These are phyloP conservation scores for Macrosoma leucophasiata DNA, from an alignment of 2,888 invertebrate genomes.

Conservation along the genomic window DNA sequence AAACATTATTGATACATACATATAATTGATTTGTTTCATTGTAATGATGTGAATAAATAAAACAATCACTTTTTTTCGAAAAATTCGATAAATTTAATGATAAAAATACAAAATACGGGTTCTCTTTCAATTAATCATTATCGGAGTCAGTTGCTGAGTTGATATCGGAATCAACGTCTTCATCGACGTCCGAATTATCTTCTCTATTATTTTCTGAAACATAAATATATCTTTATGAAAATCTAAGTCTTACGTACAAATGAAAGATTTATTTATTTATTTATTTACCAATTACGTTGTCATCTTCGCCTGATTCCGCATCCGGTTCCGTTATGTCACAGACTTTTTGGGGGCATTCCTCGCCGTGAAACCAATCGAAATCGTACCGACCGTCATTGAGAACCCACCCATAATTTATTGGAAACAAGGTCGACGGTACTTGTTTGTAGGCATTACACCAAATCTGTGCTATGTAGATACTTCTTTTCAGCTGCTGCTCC, in stretches of 20 bases:
- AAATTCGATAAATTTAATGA: too few relatives aligned
- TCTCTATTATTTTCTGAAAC: constrained; percentile 27
- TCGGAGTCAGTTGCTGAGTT: constrained; percentile 3
- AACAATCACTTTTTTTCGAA: too few relatives aligned
- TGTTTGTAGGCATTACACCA: constrained; percentile 26
- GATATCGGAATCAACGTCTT: constrained; percentile 3
- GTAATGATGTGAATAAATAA: too few relatives aligned
- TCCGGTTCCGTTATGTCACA: constrained; percentile 22
- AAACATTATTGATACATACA: too few relatives aligned
- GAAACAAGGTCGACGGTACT: constrained; percentile 25
- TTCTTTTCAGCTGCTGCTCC: constrained; percentile 23
- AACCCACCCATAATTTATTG: constrained; percentile 26
- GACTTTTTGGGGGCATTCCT: constrained; percentile 26
- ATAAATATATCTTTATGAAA: constrained; percentile 21
- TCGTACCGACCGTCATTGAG: too few relatives aligned
- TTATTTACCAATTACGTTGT: constrained; percentile 19
- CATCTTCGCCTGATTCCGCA: constrained; percentile 23
- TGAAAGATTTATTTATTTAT: constrained; percentile 15
- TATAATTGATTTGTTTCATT: too few relatives aligned
- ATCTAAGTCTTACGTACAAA: constrained; percentile 12
- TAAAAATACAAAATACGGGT: constrained; percentile 4
- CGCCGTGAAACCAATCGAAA: constrained; percentile 28
- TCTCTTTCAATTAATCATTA: constrained; percentile 9
- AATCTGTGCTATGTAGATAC: constrained; percentile 26
- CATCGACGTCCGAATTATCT: constrained; percentile 25